Conservation (phyloP, 2,888 invertebrate species). For the Operophtera brumata region DNA sequence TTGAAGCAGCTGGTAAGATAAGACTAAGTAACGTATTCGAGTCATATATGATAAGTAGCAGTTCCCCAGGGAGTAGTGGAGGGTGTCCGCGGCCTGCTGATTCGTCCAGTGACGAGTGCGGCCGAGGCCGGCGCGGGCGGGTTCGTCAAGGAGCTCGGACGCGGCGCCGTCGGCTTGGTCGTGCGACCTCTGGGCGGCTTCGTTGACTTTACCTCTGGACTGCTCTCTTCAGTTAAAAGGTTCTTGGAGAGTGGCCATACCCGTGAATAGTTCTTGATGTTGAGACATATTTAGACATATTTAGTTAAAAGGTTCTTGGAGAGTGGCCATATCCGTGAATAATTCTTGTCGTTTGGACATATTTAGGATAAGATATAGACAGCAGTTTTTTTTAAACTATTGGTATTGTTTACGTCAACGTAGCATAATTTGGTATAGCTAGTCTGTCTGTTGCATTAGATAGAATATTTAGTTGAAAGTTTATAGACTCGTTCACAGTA, state of each 20-base stretch:
- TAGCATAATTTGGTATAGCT: too few relatives aligned
- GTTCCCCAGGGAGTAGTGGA: conserved; percentile 59
- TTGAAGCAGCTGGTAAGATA: too few relatives aligned
- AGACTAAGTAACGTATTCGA: not conserved
- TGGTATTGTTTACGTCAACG: too few relatives aligned
- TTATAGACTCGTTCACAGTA: too few relatives aligned
- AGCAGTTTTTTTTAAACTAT: too few relatives aligned
- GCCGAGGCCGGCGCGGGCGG: conserved; percentile 57
- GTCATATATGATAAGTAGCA: conserved; percentile 20
- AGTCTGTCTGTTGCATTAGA: too few relatives aligned
- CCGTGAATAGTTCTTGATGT: not conserved
- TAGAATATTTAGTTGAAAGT: too few relatives aligned
- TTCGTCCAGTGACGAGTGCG: conserved; percentile 58
- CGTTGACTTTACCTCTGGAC: conserved; percentile 65
- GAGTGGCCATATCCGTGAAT: not conserved
- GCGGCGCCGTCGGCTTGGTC: conserved; percentile 59
- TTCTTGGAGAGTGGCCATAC: conserved; percentile 30
- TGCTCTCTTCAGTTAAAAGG: conserved; percentile 65
- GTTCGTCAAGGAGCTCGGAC: conserved; percentile 57
- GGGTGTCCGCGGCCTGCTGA: conserved; percentile 59
- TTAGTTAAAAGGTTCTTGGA: conserved; percentile 60
- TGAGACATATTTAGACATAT: too few relatives aligned
- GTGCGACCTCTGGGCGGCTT: conserved; percentile 64
- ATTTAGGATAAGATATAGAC: too few relatives aligned
- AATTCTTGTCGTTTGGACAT: not conserved